Evolutionary conservation across 2,113 vertebrate species (phyloP).

Genomic region (Perccottus glenii): DNA sequence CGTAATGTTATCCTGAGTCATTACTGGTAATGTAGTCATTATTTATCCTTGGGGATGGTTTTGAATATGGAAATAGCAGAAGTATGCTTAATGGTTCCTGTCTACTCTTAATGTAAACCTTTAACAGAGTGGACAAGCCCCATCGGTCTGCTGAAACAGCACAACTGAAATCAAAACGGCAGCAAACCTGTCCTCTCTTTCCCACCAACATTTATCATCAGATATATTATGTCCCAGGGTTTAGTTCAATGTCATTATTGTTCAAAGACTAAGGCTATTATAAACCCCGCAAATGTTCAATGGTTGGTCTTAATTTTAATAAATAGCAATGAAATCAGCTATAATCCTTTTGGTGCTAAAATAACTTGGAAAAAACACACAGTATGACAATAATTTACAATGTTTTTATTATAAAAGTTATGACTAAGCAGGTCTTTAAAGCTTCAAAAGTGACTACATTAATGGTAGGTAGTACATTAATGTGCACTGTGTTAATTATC

Average conservation of each 20-base stretch:
- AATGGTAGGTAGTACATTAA: no score
- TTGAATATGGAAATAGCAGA: slow-evolving; percentile 40
- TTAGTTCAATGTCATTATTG: slow-evolving; percentile 9
- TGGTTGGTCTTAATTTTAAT: no score
- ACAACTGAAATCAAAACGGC: slow-evolving; percentile 21
- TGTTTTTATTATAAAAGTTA: no score
- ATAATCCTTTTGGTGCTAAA: no score
- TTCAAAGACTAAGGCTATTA: background rate
- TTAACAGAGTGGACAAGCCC: slow-evolving; percentile 30
- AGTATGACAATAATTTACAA: no score
- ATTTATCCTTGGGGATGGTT: slow-evolving; percentile 48
- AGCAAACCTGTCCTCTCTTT: slow-evolving; percentile 12
- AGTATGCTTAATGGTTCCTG: slow-evolving; percentile 45
- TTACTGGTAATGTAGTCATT: slow-evolving; percentile 54
- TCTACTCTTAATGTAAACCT: slow-evolving; percentile 47
- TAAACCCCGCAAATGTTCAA: no score
- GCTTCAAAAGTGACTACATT: no score
- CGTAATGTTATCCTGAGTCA: slow-evolving; percentile 42
- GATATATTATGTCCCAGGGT: slow-evolving; percentile 8
- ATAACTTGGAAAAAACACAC: no score
- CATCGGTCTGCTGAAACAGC: slow-evolving; percentile 42
- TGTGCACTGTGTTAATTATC: no score
- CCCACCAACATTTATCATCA: slow-evolving; percentile 12
- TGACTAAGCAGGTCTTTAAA: no score
- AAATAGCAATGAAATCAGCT: no score